Percentiles rank a stretch among this genome's conserved stretches.
These are phyloP conservation scores for Aurelia sp. DNA, from an alignment of 30 jellyfish, hydroid and myxozoan species.

Conservation along the genomic window DNA sequence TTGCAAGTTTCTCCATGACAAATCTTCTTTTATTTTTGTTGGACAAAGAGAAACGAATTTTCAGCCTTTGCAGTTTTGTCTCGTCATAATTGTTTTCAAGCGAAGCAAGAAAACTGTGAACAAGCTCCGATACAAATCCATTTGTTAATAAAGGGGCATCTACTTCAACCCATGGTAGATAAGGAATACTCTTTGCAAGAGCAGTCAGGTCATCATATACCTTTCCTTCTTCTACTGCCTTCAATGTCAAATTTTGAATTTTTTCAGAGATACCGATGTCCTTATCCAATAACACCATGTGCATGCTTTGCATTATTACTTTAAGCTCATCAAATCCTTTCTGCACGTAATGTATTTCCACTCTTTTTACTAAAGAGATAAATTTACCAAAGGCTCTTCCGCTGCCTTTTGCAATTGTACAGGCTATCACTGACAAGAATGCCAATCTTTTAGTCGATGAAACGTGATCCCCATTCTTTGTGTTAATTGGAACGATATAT, in stretches of 20 bases:
- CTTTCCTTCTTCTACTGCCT: not conserved
- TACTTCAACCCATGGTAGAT: not conserved
- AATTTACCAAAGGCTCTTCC: not conserved
- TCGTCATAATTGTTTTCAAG: not conserved
- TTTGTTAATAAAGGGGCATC: not conserved
- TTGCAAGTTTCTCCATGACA: too few species aligned
- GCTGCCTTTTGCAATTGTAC: not conserved
- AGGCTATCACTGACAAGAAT: not conserved
- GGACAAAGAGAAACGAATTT: too few species aligned
- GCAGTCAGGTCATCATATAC: not conserved
- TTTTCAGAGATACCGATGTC: not conserved
- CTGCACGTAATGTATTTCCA: not conserved
- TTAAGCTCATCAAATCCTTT: not conserved
- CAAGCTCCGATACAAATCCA: conserved; percentile 5
- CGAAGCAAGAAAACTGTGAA: not conserved
- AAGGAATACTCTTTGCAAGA: not conserved
- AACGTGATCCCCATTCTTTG: too few species aligned
- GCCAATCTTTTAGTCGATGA: too few species aligned
- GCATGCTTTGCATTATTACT: not conserved
- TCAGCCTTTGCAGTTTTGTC: too few species aligned
- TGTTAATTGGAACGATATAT: too few species aligned
- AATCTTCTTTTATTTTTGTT: too few species aligned
- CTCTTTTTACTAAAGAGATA: not conserved
- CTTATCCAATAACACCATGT: not conserved
- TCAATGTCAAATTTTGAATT: not conserved